phyloP scores from a whole-genome alignment of 2,113 vertebrate species.

The Syngnathoides biaculeatus region DNA sequence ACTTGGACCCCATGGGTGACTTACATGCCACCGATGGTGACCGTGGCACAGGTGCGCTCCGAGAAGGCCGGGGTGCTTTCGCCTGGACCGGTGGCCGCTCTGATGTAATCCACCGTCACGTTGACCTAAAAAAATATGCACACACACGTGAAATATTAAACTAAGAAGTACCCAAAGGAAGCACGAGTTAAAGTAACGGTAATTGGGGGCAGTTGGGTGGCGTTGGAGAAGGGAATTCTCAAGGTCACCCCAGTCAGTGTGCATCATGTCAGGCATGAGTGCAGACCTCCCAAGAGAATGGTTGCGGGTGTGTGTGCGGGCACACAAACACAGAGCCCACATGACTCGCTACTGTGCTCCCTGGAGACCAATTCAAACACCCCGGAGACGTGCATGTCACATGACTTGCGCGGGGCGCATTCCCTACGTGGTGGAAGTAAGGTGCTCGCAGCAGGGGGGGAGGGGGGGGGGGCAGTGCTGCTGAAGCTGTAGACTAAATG shows the following conservation, averaged over 20 bases:
- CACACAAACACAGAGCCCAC: slow-evolving; percentile 26
- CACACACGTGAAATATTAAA: slow-evolving; percentile 26
- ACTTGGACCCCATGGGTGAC: slow-evolving; percentile 39
- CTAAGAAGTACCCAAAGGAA: not conserved
- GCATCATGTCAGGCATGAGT: slow-evolving; percentile 78
- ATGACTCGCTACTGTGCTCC: slow-evolving; percentile 43
- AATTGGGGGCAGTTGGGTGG: slow-evolving; percentile 26
- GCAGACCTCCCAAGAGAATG: slow-evolving; percentile 74
- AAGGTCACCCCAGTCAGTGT: slow-evolving; percentile 83
- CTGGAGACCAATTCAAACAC: slow-evolving; percentile 27
- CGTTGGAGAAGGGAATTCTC: slow-evolving; percentile 47
- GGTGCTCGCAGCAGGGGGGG: slow-evolving; percentile 18
- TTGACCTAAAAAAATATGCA: slow-evolving; percentile 76
- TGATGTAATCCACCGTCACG: slow-evolving; percentile 94
- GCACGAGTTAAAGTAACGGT: slow-evolving; percentile 8
- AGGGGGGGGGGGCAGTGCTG: slow-evolving; percentile 12
- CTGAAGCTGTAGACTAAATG: slow-evolving; percentile 4
- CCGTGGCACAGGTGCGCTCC: slow-evolving; percentile 93
- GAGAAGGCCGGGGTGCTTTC: slow-evolving; percentile 85
- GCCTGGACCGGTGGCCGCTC: slow-evolving; percentile 84
- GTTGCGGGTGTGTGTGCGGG: slow-evolving; percentile 17
- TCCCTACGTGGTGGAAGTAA: not conserved
- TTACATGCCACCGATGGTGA: slow-evolving; percentile 96
- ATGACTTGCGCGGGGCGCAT: slow-evolving; percentile 16
- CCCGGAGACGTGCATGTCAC: slow-evolving; percentile 54